phyloP scores from a whole-genome alignment of 2,888 invertebrate genomes.

The Hirtodrosophila alboralis region DNA sequence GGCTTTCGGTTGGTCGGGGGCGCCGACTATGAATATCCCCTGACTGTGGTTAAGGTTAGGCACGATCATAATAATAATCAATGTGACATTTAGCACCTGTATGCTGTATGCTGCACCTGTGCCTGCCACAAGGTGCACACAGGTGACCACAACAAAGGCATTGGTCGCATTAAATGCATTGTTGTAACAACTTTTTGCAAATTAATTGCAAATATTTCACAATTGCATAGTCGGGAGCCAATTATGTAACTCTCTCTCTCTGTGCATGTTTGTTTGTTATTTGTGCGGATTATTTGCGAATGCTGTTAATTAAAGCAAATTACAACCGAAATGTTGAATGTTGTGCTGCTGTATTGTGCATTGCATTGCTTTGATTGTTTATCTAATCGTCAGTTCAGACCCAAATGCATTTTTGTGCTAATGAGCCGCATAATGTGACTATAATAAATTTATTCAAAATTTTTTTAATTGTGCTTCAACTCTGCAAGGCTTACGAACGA shows the following conservation, averaged over 20 bases:
- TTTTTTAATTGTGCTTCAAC: slow-evolving; percentile 59
- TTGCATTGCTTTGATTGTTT: slow-evolving; percentile 45
- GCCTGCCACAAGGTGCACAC: not conserved
- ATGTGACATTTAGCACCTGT: slow-evolving; percentile 21
- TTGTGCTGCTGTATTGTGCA: no score
- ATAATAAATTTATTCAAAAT: slow-evolving; percentile 64
- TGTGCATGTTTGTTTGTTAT: slow-evolving; percentile 24
- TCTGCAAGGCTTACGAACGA: slow-evolving; percentile 9
- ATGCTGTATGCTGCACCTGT: slow-evolving; percentile 17
- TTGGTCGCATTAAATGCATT: slow-evolving; percentile 21
- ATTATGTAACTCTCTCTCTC: slow-evolving; percentile 42
- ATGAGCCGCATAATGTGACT: slow-evolving; percentile 72
- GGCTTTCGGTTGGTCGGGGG: slow-evolving; percentile 92
- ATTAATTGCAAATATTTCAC: slow-evolving; percentile 64
- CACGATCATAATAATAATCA: slow-evolving; percentile 18
- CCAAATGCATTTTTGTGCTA: slow-evolving; percentile 47
- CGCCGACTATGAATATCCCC: slow-evolving; percentile 89
- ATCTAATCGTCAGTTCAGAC: slow-evolving; percentile 55
- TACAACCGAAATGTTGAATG: slow-evolving; percentile 16
- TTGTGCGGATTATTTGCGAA: slow-evolving; percentile 43
- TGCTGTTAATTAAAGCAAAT: slow-evolving; percentile 73
- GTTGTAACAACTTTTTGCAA: slow-evolving; percentile 38
- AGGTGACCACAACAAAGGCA: slow-evolving; percentile 41
- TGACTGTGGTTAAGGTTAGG: slow-evolving; percentile 90
- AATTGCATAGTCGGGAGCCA: slow-evolving; percentile 41